Conservation (phyloP, 2,797 vertebrate genomes). For the Galago senegalensis region DNA sequence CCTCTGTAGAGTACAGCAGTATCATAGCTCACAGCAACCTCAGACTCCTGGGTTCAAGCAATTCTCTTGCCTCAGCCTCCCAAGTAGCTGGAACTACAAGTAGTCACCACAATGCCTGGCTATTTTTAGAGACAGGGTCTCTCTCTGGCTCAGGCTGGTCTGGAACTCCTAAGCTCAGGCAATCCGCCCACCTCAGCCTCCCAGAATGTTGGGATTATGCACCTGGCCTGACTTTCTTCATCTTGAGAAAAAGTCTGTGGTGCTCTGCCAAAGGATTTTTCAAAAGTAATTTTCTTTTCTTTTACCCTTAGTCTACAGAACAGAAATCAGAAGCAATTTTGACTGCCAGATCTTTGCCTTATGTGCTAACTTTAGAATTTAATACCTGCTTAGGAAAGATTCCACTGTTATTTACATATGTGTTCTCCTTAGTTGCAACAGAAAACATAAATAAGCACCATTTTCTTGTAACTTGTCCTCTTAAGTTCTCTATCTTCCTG, state of each 20-base stretch:
- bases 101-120: too few species aligned
- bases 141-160: too few species aligned
- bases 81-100: too few species aligned
- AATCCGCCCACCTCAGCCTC: too few species aligned
- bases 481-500: conserved; percentile 35
- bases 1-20: too few species aligned
- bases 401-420: not conserved
- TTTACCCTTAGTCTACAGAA: not conserved
- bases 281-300: not conserved
- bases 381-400: not conserved
- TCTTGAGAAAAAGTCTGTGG: not conserved
- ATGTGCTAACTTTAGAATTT: conserved; percentile 27
- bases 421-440: not conserved
- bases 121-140: too few species aligned
- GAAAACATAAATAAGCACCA: conserved; percentile 37
- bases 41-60: too few species aligned
- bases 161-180: too few species aligned
- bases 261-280: conserved; percentile 13
- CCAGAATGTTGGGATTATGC: too few species aligned
- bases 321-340: not conserved
- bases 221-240: too few species aligned
- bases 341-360: conserved; percentile 37
- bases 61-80: too few species aligned
- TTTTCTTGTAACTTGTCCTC: conserved; percentile 8
- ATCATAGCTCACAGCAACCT: too few species aligned